Conservation (phyloP, 2,888 invertebrate genomes). For the Colletes collaris region DNA sequence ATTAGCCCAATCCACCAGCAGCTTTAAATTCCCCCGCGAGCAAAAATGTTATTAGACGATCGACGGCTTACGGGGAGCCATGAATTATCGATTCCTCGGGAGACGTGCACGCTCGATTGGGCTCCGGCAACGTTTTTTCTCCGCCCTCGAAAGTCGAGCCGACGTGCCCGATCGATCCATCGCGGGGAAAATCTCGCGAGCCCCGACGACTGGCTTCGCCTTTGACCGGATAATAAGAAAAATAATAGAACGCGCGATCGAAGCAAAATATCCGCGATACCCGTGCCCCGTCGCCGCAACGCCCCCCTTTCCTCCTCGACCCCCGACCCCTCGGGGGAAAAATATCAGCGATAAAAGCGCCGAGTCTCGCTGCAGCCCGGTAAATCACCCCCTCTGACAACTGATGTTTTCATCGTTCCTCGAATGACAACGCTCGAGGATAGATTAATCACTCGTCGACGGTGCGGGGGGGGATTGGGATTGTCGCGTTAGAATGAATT, state of each 20-base stretch:
- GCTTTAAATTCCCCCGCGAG: not conserved
- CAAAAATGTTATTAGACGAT: conserved; percentile 21
- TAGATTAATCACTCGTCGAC: conserved; percentile 62
- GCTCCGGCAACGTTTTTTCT: not conserved
- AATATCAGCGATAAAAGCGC: conserved; percentile 56
- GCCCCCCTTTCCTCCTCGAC: conserved; percentile 8
- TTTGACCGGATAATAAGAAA: conserved; percentile 46
- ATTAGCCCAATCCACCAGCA: not conserved
- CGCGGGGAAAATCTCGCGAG: conserved; percentile 8
- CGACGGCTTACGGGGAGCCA: conserved; percentile 11
- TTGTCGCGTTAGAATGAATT: conserved; percentile 46
- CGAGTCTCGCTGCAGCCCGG: conserved; percentile 30
- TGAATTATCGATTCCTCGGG: conserved; percentile 39
- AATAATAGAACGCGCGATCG: conserved; percentile 52
- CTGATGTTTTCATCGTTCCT: conserved; percentile 66
- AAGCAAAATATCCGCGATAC: conserved; percentile 52
- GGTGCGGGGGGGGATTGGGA: not conserved
- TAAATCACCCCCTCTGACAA: conserved; percentile 61
- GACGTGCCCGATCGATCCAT: conserved; percentile 35
- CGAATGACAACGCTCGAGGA: conserved; percentile 56
- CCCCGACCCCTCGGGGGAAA: conserved; percentile 26
- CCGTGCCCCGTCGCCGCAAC: not conserved
- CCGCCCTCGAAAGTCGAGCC: conserved; percentile 20
- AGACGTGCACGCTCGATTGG: conserved; percentile 1
- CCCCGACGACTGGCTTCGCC: not conserved